A percentile compares a stretch with the other conserved stretches of the same genome.
Evolutionary conservation across 30 jellyfish, hydroid and myxozoan genomes (phyloP).

Genomic region (Catostylus mosaicus): DNA sequence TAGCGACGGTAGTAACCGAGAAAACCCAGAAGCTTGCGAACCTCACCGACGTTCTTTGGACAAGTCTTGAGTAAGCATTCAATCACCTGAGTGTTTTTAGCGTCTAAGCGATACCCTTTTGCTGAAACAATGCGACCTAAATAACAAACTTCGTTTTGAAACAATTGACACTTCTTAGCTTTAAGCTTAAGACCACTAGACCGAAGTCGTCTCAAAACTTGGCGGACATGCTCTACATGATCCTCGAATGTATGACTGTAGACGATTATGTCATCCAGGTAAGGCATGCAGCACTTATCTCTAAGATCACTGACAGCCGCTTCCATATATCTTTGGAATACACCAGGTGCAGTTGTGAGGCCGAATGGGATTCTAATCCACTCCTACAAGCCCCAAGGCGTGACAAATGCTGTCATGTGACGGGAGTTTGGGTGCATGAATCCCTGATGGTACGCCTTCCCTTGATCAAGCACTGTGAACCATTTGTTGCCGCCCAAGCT

Average conservation of each 20-base stretch:
- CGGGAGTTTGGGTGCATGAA: slow-evolving; percentile 61
- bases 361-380: slow-evolving; percentile 69
- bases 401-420: slow-evolving; percentile 49
- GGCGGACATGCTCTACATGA: slow-evolving; percentile 33
- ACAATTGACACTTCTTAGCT: slow-evolving; percentile 38
- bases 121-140: slow-evolving; percentile 41
- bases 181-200: slow-evolving; percentile 18
- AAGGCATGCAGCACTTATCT: slow-evolving; percentile 30
- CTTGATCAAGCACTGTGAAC: slow-evolving; percentile 46
- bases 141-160: slow-evolving; percentile 49
- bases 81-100: too few relatives aligned
- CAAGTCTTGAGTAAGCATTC: too few relatives aligned
- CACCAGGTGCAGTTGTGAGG: slow-evolving; percentile 32
- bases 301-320: neutral
- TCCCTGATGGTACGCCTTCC: slow-evolving; percentile 57
- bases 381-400: slow-evolving; percentile 68
- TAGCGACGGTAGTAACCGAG: slow-evolving; percentile 32
- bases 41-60: slow-evolving; percentile 55
- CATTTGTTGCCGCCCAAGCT: slow-evolving; percentile 30
- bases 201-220: slow-evolving; percentile 17
- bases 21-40: slow-evolving; percentile 43
- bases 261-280: slow-evolving; percentile 47
- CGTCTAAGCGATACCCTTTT: slow-evolving; percentile 22
- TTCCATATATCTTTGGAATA: slow-evolving; percentile 36
- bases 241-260: slow-evolving; percentile 5